A percentile compares a stretch with the other conserved stretches of the same genome.
phyloP scores from a whole-genome alignment of 1,140 invertebrate genomes.

The Stegodyphus dumicola region DNA sequence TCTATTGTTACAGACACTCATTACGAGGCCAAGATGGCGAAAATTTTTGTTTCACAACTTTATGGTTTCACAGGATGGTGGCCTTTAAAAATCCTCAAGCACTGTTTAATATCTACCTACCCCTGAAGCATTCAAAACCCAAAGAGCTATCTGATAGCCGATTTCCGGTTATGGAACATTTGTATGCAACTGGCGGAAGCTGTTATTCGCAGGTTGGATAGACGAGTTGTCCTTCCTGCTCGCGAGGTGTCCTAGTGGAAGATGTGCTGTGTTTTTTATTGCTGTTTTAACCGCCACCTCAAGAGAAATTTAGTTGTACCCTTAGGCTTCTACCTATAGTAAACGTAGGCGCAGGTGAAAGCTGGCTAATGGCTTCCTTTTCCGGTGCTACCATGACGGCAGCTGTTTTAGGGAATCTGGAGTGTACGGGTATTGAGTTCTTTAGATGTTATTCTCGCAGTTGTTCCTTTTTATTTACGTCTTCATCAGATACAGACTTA shows the following conservation, averaged over 20 bases:
- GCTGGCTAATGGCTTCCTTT: conserved; percentile 10
- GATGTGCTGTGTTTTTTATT: background rate
- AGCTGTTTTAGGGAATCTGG: conserved; percentile 7
- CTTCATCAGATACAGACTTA: too few species aligned
- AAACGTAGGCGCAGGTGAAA: conserved; percentile 34
- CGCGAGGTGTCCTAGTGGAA: conserved; percentile 4
- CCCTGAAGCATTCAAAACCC: background rate
- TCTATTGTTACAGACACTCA: background rate
- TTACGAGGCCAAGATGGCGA: background rate
- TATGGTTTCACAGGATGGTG: conserved; percentile 1
- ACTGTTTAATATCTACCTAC: too few species aligned
- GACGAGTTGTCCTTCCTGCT: conserved; percentile 15
- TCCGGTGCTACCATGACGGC: background rate
- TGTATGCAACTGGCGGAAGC: conserved; percentile 23
- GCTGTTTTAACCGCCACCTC: background rate
- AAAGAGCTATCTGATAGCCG: conserved; percentile 15
- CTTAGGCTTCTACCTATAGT: background rate
- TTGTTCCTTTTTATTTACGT: too few species aligned
- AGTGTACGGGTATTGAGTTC: conserved; percentile 1
- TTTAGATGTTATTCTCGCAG: too few species aligned
- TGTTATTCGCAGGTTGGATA: conserved; percentile 4
- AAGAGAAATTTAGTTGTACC: background rate
- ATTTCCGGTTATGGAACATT: conserved; percentile 18
- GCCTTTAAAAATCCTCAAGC: background rate
- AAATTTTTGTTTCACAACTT: background rate